Evolutionary conservation across 1,140 invertebrate species (phyloP).

Genomic region (Drosophila kurseongensis): DNA sequence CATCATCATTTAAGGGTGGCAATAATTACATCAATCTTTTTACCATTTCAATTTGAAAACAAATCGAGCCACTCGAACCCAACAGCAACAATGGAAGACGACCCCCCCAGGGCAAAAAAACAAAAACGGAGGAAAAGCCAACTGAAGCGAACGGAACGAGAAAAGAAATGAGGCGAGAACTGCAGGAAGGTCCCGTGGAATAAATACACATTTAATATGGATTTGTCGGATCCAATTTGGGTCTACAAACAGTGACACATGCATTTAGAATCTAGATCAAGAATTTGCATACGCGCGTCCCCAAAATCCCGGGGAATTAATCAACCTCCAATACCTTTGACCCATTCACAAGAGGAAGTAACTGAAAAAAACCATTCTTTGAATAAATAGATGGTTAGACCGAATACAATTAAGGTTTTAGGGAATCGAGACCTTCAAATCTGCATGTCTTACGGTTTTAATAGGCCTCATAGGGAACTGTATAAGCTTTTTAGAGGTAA

Average conservation of each 20-base stretch:
- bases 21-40: constrained; percentile 77
- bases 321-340: neutral
- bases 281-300: constrained; percentile 17
- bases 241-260: neutral
- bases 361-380: neutral
- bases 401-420: too few relatives aligned
- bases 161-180: constrained; percentile 33
- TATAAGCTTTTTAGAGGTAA: too few relatives aligned
- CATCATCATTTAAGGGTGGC: constrained; percentile 53
- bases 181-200: constrained; percentile 12
- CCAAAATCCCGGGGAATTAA: neutral
- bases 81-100: constrained; percentile 3
- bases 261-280: constrained; percentile 3
- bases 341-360: neutral
- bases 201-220: constrained; percentile 9
- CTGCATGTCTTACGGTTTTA: too few relatives aligned
- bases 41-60: constrained; percentile 67
- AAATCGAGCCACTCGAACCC: constrained; percentile 44
- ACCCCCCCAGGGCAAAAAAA: constrained; percentile 26
- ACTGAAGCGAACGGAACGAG: constrained; percentile 24
- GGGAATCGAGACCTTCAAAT: neutral
- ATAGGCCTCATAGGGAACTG: too few relatives aligned
- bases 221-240: constrained; percentile 7
- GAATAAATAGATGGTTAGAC: neutral
- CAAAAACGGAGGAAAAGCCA: constrained; percentile 9